phyloP scores from a whole-genome alignment of 2,797 vertebrate genomes.

The Vultur gryphus region DNA sequence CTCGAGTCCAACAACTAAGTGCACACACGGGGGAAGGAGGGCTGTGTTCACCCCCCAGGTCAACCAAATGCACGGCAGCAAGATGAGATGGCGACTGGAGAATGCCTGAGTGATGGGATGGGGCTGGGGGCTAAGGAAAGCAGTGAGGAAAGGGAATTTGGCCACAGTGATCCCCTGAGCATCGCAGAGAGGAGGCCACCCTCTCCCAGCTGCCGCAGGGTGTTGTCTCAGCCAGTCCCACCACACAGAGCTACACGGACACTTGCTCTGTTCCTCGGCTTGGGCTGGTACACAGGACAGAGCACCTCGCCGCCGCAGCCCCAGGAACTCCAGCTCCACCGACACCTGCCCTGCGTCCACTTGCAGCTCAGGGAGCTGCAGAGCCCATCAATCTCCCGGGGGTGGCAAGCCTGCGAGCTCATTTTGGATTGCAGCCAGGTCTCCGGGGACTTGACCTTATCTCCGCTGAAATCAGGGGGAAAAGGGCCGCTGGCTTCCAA shows the following conservation, averaged over 20 bases:
- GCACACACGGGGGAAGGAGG: neutral
- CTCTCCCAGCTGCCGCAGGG: neutral
- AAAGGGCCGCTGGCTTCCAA: neutral
- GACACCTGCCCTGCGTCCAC: fast-evolving
- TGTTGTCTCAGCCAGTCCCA: neutral
- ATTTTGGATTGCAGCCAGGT: neutral
- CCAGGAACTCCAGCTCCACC: neutral
- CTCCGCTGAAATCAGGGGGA: neutral
- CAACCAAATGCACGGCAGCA: neutral
- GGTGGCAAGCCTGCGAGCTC: neutral
- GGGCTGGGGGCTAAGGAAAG: neutral
- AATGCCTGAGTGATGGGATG: neutral
- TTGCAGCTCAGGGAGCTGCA: no score
- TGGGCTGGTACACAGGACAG: no score
- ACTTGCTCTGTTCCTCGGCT: no score
- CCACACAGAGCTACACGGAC: fast-evolving
- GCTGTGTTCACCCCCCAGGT: neutral
- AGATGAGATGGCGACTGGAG: neutral
- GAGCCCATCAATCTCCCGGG: neutral
- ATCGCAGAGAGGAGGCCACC: neutral
- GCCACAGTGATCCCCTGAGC: neutral
- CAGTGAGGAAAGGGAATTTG: neutral
- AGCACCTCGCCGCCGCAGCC: neutral
- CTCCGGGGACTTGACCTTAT: neutral
- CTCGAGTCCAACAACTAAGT: neutral